A percentile compares a stretch with the other conserved stretches of the same genome.
These are phyloP conservation scores for Cassiopea andromeda DNA, from an alignment of 30 jellyfish, hydroid and myxozoan genomes.

Conservation along the genomic window DNA sequence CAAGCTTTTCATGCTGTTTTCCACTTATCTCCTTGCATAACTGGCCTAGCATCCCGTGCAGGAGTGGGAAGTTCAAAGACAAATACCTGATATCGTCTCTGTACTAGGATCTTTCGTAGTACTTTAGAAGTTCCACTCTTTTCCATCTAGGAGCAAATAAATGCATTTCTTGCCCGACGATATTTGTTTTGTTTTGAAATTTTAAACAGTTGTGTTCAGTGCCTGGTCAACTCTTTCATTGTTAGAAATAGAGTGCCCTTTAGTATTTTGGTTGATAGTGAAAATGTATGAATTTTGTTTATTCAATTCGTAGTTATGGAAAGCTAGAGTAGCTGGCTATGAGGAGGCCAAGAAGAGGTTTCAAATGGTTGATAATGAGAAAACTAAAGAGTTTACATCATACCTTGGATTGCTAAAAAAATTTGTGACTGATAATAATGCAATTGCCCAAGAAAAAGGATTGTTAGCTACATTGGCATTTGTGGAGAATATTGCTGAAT, in stretches of 20 bases:
- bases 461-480: conserved; percentile 77
- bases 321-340: conserved; percentile 99
- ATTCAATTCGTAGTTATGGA: conserved; percentile 77
- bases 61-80: too few species aligned
- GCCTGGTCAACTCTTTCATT: too few species aligned
- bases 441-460: conserved; percentile 99
- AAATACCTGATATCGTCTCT: too few species aligned
- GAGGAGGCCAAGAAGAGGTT: conserved; percentile 97
- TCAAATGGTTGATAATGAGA: conserved; percentile 77
- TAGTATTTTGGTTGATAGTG: not conserved
- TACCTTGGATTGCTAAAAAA: conserved; percentile 85
- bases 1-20: not conserved
- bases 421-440: conserved; percentile 92
- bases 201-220: too few species aligned
- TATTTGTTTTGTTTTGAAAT: too few species aligned
- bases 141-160: too few species aligned
- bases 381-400: conserved; percentile 76
- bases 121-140: too few species aligned
- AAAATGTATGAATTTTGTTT: not conserved
- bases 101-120: too few species aligned
- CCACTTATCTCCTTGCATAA: too few species aligned
- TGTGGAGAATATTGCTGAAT: conserved; percentile 88
- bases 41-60: too few species aligned
- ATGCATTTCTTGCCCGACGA: too few species aligned
- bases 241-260: too few species aligned